A percentile compares a stretch with the other conserved stretches of the same genome.
Evolutionary conservation across 2,113 vertebrate species (phyloP).

Genomic region (Peromyscus leucopus): DNA sequence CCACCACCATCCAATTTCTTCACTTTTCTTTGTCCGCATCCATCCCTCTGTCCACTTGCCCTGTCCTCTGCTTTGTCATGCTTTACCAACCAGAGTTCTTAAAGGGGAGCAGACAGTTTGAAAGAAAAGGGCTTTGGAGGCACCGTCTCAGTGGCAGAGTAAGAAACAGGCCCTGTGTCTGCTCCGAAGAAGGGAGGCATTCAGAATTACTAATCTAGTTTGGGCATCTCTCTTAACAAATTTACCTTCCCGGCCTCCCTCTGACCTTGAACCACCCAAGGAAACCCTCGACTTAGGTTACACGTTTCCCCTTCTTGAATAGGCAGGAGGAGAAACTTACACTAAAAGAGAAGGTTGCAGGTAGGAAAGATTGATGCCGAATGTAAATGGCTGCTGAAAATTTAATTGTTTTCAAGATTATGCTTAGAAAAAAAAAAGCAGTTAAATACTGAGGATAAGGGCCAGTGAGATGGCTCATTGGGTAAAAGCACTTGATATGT

Average conservation of each 20-base stretch:
- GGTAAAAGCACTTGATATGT: background rate
- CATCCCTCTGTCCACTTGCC: background rate
- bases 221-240: background rate
- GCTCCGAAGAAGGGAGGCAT: no score
- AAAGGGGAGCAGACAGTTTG: background rate
- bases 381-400: background rate
- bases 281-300: background rate
- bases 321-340: background rate
- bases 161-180: rapidly evolving
- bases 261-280: background rate
- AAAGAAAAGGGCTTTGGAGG: background rate
- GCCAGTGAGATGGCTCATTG: background rate
- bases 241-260: background rate
- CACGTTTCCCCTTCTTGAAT: background rate
- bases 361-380: background rate
- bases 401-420: background rate
- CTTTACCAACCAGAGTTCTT: background rate
- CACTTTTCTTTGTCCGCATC: background rate
- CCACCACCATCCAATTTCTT: background rate
- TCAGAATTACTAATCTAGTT: background rate
- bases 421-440: background rate
- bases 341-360: background rate
- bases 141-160: background rate
- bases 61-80: background rate
- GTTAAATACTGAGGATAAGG: background rate